Evolutionary conservation across 2,888 invertebrate genomes (phyloP).

Genomic region (Alloscopus bannaensis): DNA sequence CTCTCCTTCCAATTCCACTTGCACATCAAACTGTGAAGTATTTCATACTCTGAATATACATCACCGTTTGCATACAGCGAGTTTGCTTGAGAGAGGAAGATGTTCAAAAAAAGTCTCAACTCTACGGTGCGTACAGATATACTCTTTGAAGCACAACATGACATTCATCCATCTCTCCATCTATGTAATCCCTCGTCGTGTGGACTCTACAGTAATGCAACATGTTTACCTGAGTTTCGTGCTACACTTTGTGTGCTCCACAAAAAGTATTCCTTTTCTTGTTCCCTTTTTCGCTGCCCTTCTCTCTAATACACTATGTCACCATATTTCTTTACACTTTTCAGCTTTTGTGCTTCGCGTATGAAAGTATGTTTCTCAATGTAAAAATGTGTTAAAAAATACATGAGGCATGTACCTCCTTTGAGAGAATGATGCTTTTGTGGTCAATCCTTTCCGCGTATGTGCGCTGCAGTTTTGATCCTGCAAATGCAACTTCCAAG

Average conservation of each 20-base stretch:
- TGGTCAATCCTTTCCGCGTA: slow-evolving; percentile 23
- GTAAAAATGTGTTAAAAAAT: background rate
- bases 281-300: background rate
- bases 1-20: slow-evolving; percentile 17
- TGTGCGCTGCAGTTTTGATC: slow-evolving; percentile 7
- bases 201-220: no score
- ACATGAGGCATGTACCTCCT: background rate
- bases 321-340: background rate
- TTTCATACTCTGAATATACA: no score
- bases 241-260: no score
- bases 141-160: slow-evolving; percentile 18
- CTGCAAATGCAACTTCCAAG: slow-evolving; percentile 9
- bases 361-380: background rate
- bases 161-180: slow-evolving; percentile 23
- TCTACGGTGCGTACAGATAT: background rate
- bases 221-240: no score
- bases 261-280: no score
- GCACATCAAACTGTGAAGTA: slow-evolving; percentile 18
- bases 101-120: no score
- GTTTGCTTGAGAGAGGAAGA: background rate
- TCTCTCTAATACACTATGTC: background rate
- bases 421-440: background rate
- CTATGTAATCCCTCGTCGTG: slow-evolving; percentile 18
- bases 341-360: background rate
- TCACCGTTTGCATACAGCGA: no score